Evolutionary conservation across 2,113 vertebrate species (phyloP).

Genomic region (Nerophis lumbriciformis): DNA sequence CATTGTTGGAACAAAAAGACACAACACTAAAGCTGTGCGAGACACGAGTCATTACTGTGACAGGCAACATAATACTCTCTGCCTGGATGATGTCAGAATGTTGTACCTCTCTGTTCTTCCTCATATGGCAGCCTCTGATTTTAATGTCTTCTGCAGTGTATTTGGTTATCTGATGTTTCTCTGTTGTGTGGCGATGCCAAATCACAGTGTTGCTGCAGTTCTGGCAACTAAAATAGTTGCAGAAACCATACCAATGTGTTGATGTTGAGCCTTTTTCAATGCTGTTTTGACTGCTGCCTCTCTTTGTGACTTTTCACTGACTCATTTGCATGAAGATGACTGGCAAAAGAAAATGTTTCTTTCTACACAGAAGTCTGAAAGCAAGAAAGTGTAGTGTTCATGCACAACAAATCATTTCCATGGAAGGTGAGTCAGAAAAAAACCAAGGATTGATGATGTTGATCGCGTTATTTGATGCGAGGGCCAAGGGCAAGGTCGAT

Average conservation of each 20-base stretch:
- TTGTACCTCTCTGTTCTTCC: neutral
- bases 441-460: no score
- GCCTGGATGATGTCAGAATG: neutral
- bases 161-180: neutral
- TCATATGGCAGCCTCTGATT: neutral
- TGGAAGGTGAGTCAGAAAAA: no score
- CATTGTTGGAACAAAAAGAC: neutral
- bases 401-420: neutral
- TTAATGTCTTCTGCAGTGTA: neutral
- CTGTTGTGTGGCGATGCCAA: neutral
- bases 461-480: no score
- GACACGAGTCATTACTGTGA: neutral
- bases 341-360: conserved; percentile 18
- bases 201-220: neutral
- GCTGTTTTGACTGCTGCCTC: neutral
- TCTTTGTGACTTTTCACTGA: neutral
- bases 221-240: conserved; percentile 3
- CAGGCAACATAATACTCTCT: no score
- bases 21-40: neutral
- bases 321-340: conserved; percentile 15
- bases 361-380: neutral
- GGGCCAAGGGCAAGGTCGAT: no score
- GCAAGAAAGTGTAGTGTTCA: neutral
- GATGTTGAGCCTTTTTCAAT: neutral
- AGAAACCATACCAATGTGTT: neutral